These are phyloP conservation scores for Chloroclysta siterata DNA, from an alignment of 2,888 invertebrate species.

Conservation along the genomic window DNA sequence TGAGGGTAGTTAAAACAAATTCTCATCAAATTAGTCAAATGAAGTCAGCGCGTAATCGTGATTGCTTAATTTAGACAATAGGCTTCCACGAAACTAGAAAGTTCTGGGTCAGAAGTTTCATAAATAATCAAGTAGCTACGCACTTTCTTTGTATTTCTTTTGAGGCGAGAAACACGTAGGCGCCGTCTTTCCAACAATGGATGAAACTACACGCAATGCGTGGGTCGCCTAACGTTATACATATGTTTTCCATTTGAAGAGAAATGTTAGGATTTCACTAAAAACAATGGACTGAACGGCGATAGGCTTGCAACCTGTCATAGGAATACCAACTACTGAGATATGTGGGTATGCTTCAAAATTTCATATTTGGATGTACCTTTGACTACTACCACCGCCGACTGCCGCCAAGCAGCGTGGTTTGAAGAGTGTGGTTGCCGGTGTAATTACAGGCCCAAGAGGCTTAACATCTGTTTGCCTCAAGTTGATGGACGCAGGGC, in stretches of 20 bases:
- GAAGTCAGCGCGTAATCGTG: conserved; percentile 3
- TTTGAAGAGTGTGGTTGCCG: too few species aligned
- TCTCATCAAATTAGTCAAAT: conserved; percentile 1
- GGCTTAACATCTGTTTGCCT: too few species aligned
- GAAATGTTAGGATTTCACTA: background rate
- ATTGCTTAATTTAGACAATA: conserved; percentile 3
- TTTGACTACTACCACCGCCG: too few species aligned
- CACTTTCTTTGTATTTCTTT: conserved; percentile 29
- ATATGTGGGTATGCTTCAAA: too few species aligned
- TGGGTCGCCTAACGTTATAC: conserved; percentile 7
- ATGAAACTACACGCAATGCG: conserved; percentile 24
- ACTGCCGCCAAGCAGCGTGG: too few species aligned
- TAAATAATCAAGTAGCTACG: conserved; percentile 26
- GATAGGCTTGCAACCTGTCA: too few species aligned
- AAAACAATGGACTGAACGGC: too few species aligned
- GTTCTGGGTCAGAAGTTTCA: conserved; percentile 30
- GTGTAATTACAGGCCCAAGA: too few species aligned
- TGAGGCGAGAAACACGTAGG: conserved; percentile 25
- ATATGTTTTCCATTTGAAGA: conserved; percentile 15
- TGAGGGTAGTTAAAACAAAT: background rate
- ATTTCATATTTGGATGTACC: too few species aligned
- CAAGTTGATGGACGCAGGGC: too few species aligned
- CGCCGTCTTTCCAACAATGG: conserved; percentile 31
- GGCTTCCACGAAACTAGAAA: conserved; percentile 1
- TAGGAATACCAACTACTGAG: too few species aligned